A percentile compares a stretch with the other conserved stretches of the same genome.
Evolutionary conservation across 2,888 invertebrate species (phyloP).

Genomic region (Cosmorhoe ocellata): DNA sequence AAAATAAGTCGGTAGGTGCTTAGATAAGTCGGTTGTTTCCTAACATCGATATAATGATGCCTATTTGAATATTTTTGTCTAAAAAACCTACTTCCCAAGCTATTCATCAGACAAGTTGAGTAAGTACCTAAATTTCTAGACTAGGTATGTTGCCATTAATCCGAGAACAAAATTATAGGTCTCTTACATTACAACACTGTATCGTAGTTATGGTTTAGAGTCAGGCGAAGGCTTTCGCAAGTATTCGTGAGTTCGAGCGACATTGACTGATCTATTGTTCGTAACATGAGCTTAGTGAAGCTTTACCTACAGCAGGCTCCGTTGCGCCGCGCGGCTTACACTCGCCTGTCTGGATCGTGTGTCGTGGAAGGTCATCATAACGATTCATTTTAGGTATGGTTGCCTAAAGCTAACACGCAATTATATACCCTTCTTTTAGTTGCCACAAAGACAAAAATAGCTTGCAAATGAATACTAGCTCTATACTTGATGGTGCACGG

Average conservation of each 20-base stretch:
- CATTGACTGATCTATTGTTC: slow-evolving; percentile 73
- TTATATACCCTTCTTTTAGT: slow-evolving; percentile 32
- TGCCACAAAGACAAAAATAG: slow-evolving; percentile 32
- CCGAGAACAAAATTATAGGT: slow-evolving; percentile 36
- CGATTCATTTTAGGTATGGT: slow-evolving; percentile 29
- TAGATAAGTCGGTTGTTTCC: too few species aligned
- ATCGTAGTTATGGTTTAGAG: slow-evolving; percentile 38
- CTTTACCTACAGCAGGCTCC: slow-evolving; percentile 1
- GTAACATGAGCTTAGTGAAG: slow-evolving; percentile 37
- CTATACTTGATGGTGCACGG: slow-evolving; percentile 30
- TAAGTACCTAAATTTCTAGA: slow-evolving; percentile 11
- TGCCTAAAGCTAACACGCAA: slow-evolving; percentile 18
- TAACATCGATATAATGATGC: too few species aligned
- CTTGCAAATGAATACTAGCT: slow-evolving; percentile 31
- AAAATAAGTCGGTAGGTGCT: too few species aligned
- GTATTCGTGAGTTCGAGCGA: slow-evolving; percentile 68
- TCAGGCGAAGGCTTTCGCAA: slow-evolving; percentile 65
- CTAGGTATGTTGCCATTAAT: slow-evolving; percentile 20
- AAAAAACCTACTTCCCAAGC: neutral
- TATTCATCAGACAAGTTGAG: slow-evolving; percentile 8
- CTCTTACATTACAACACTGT: slow-evolving; percentile 43
- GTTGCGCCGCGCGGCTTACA: slow-evolving; percentile 14
- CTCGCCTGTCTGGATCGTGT: slow-evolving; percentile 58
- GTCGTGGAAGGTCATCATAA: slow-evolving; percentile 56
- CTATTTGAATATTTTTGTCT: too few species aligned